Evolutionary conservation across 2,113 vertebrate genomes (phyloP), one percentile per base, ranked within the genome.

Genomic region (Myxocyprinus asiaticus): DNA sequence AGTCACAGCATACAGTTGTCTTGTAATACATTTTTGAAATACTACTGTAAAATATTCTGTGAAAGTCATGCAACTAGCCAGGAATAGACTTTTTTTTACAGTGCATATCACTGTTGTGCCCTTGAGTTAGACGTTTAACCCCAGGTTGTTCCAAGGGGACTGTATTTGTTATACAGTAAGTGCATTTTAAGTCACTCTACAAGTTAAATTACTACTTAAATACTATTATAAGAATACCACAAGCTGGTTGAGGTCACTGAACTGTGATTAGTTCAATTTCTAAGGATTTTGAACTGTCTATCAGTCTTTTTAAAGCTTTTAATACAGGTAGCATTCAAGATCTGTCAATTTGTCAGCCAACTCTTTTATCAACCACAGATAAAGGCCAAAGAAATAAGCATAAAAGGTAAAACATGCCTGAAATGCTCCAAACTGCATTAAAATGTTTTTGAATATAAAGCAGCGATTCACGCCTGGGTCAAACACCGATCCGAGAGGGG

Each of bases 401-500:
- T 47, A 63, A 64, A 75, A 14, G 44, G 7, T 42, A 63, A 62
- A 75, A 63, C 47, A 50, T 10, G 73, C 45, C 45, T 53, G 48
- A 65, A 53, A 65, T 65, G 22, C 53, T 47, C 62, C 22, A 55
- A 12, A 61, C 67, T 53, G 61, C 63, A 77, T 83, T 80, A 53
- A 80, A 55, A 48, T 7, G 14, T 65, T 66, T 71, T 56, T 77
- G 74, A 83, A 81, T 72, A 61, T 69, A 81, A 80, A 77, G 67
- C 76, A 77, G 67, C 82, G 77, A 81, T 65, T 59, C 53, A 56
- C 66, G 68, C 66, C 62, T 80, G 78, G 82, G 73, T 76, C 53
- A 72, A 53, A 50, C 64, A 15, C 68, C 62, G 22, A 63, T 65
- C 33, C 4, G 67, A 33, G 0, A 5, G 67, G 7, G 50, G 42